Evolutionary conservation across 2,888 invertebrate genomes (phyloP), one percentile per base, ranked within the genome.

Genomic region (Hypolimnas misippus): DNA sequence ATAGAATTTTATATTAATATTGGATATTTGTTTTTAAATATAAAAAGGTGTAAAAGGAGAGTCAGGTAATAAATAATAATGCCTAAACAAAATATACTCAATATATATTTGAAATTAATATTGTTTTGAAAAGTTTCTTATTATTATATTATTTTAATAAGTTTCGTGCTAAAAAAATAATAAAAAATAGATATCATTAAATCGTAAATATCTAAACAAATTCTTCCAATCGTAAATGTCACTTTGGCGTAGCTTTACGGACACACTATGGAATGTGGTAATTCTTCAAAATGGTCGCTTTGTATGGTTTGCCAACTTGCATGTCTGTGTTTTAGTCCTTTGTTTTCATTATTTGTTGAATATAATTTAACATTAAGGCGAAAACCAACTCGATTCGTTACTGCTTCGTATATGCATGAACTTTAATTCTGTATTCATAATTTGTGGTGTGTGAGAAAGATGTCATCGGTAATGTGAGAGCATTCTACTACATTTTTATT

Each of bases 251-350:
- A 79, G 78, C 77, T 77, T 82, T 83, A 69, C 69, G 85, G 87
- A 87, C 87, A 83, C 83, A 83, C 85, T 84, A 89, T 92, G 93
- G 94, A 94, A 94, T 94, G 94, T 94, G 94, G 94, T 94, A 94
- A 94, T 94, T 94, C 90, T 92, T 91, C 94, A 94, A 94, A 94
- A 94, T 94, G 94, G 94, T 94, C 93, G 94, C 94, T 93, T 90
- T 90, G 92, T 92, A 91, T 91, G 92, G 93, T 93, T 93, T 93
- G 93, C 93, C 93, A 93, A 93, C 92, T 92, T 93, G 92, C 89
- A 89, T 89, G 89, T 91, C 90, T 87, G 88, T 89, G 89, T 87
- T 89, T 86, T 83, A 82, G 86, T 90, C 86, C 92, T 92, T 92
- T 92, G 91, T 92, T 92, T 87, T 91, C 87, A 70, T 87, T 83